Conservation (phyloP, 1,140 invertebrate genomes). For the Piezodorus guildinii region DNA sequence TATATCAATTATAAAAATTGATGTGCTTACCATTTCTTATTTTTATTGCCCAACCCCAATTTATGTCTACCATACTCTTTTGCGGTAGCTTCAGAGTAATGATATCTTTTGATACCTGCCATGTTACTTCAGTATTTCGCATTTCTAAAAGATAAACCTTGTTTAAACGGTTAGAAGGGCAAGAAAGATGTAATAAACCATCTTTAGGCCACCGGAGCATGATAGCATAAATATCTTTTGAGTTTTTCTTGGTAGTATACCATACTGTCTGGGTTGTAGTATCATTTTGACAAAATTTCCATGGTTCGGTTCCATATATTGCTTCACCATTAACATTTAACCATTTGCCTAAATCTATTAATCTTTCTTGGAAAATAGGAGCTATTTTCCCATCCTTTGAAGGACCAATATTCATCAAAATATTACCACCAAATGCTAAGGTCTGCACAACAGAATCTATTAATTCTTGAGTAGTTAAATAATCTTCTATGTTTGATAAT, state of each 20-base stretch:
- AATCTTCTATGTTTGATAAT: constrained; percentile 57
- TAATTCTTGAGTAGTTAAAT: constrained; percentile 58
- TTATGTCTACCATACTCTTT: neutral
- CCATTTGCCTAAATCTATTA: constrained; percentile 63
- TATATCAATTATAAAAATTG: neutral
- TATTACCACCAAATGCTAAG: constrained; percentile 79
- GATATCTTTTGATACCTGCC: neutral
- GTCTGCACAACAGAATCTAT: constrained; percentile 61
- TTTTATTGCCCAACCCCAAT: constrained; percentile 1
- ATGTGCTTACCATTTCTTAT: neutral
- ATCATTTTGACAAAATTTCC: constrained; percentile 66
- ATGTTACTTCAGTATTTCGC: neutral
- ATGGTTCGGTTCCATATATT: constrained; percentile 69
- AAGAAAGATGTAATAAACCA: constrained; percentile 12
- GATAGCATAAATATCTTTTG: constrained; percentile 14
- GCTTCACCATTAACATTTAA: constrained; percentile 75
- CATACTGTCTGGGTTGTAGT: constrained; percentile 56
- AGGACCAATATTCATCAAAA: constrained; percentile 82
- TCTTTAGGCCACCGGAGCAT: constrained; percentile 20
- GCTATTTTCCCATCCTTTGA: constrained; percentile 77
- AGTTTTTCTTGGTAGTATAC: constrained; percentile 35
- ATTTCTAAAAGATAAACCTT: neutral
- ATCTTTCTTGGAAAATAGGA: constrained; percentile 81
- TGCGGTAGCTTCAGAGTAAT: neutral
- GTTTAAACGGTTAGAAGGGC: neutral